Percentiles rank a stretch among this genome's conserved stretches.
phyloP scores from a whole-genome alignment of 92 coral and sea anemone species.

The Bergia puertoricense region DNA sequence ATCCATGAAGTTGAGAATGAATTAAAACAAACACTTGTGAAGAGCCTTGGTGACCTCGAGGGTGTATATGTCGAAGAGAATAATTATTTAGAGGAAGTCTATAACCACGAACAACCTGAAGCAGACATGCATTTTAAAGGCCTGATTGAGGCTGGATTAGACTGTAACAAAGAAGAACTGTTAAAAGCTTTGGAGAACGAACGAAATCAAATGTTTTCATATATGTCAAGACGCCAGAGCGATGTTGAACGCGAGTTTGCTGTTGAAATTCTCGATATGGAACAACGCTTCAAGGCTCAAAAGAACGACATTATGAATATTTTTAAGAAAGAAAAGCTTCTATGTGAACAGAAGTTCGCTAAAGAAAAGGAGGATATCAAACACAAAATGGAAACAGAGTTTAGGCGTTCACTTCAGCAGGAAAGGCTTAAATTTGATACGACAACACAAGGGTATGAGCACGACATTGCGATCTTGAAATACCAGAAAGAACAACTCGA shows the following conservation, averaged over 20 bases:
- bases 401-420: conserved; percentile 82
- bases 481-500: conserved; percentile 97
- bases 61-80: conserved; percentile 87
- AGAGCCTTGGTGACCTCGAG: conserved; percentile 88
- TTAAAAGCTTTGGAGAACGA: conserved; percentile 77
- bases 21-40: conserved; percentile 77
- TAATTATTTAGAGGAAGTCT: conserved; percentile 64
- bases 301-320: conserved; percentile 94
- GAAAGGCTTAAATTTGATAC: conserved; percentile 91
- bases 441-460: conserved; percentile 88
- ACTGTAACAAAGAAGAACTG: conserved; percentile 60
- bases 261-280: conserved; percentile 87
- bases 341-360: conserved; percentile 71
- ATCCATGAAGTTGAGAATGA: conserved; percentile 94
- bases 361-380: conserved; percentile 92
- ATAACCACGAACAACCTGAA: conserved; percentile 84
- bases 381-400: conserved; percentile 83
- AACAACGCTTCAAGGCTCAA: conserved; percentile 90
- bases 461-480: conserved; percentile 88
- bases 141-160: conserved; percentile 54
- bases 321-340: conserved; percentile 84
- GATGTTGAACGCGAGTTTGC: conserved; percentile 91
- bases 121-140: conserved; percentile 88
- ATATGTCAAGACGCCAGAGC: conserved; percentile 81
- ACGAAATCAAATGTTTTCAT: conserved; percentile 74